A percentile compares a stretch with the other conserved stretches of the same genome.
These are phyloP conservation scores for Galerucella pusilla DNA, from an alignment of 2,888 invertebrate genomes.

Conservation along the genomic window DNA sequence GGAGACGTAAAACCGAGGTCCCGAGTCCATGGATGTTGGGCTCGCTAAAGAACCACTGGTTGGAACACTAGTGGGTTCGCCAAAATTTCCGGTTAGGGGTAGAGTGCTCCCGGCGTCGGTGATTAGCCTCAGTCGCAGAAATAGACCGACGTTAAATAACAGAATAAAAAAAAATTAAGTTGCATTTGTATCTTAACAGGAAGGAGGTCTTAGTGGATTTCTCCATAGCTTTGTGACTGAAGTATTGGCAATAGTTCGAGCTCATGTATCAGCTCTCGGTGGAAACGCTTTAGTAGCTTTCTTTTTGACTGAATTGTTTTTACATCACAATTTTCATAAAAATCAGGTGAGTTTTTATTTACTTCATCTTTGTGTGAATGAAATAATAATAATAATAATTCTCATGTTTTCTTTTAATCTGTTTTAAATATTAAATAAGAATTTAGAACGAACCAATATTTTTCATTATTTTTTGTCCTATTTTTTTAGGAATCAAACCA, in stretches of 20 bases:
- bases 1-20: no score
- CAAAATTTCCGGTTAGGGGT: no score
- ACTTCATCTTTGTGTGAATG: not conserved
- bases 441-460: no score
- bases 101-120: no score
- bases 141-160: no score
- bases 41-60: no score
- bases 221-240: slow-evolving; percentile 94
- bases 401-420: not conserved
- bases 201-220: slow-evolving; percentile 93
- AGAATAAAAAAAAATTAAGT: no score
- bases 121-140: no score
- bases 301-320: slow-evolving; percentile 90
- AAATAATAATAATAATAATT: not conserved
- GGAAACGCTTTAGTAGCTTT: slow-evolving; percentile 96
- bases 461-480: no score
- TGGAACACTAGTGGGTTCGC: no score
- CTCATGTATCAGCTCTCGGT: slow-evolving; percentile 92
- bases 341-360: slow-evolving; percentile 80
- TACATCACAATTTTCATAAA: slow-evolving; percentile 94
- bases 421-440: not conserved
- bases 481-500: no score
- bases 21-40: no score
- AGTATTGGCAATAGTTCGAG: slow-evolving; percentile 91
- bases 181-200: slow-evolving; percentile 64